Conservation (phyloP, 2,888 invertebrate genomes). For the Dysmachus trigonus region DNA sequence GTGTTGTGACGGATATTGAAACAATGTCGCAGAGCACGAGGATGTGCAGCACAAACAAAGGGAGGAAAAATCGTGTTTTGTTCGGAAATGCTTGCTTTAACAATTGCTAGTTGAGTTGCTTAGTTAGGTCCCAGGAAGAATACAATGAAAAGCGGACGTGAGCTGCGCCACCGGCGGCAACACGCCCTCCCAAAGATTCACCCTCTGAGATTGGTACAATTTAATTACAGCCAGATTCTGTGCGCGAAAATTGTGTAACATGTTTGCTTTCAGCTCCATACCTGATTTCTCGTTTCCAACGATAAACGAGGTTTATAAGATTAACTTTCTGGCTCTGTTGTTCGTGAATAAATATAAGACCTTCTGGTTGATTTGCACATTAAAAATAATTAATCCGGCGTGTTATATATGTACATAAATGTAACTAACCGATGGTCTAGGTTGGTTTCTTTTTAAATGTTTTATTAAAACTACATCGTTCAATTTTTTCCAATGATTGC, state of each 20-base stretch:
- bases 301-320: neutral
- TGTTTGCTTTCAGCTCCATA: neutral
- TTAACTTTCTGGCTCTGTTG: neutral
- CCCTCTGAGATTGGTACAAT: neutral
- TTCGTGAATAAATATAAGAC: neutral
- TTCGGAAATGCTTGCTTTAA: neutral
- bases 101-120: neutral
- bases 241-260: neutral
- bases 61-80: neutral
- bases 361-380: neutral
- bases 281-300: neutral
- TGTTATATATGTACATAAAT: neutral
- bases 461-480: too few relatives aligned
- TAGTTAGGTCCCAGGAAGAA: neutral
- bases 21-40: neutral
- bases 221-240: neutral
- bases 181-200: neutral
- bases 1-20: neutral
- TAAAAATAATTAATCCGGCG: neutral
- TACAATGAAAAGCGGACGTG: neutral
- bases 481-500: too few relatives aligned
- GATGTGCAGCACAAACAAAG: neutral
- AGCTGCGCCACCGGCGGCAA: neutral
- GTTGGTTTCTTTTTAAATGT: too few relatives aligned
- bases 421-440: too few relatives aligned